phyloP scores from a whole-genome alignment of 2,888 invertebrate genomes.

The Ischnura elegans region DNA sequence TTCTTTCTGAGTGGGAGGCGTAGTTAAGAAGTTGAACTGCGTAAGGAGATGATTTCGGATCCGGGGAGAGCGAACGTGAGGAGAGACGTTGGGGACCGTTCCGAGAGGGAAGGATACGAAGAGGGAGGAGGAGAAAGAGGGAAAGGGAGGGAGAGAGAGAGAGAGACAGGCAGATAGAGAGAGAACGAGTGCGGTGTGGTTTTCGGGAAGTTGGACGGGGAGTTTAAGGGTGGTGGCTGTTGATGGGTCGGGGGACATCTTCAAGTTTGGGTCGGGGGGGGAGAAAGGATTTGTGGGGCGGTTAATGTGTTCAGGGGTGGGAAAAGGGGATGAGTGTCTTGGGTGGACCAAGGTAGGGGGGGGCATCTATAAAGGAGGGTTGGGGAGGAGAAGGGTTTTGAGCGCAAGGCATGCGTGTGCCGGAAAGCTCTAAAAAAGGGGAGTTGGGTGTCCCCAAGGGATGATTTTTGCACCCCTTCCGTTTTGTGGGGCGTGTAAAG shows the following conservation, averaged over 20 bases:
- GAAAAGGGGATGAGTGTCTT: background rate
- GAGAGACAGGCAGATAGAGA: background rate
- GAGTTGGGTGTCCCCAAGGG: background rate
- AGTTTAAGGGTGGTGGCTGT: background rate
- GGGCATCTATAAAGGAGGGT: background rate
- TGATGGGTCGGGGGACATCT: background rate
- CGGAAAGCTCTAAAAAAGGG: background rate
- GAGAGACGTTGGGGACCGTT: background rate
- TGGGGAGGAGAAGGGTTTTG: background rate
- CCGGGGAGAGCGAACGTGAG: background rate
- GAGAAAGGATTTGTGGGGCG: background rate
- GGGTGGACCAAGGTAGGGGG: background rate
- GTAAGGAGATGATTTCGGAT: conserved; percentile 3
- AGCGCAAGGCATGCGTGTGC: background rate
- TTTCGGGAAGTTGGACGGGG: background rate
- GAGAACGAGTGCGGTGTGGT: background rate
- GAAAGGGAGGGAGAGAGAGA: background rate
- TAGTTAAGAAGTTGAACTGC: conserved; percentile 7
- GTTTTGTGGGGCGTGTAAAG: no score
- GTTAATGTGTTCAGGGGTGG: background rate
- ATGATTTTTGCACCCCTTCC: background rate
- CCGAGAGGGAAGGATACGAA: background rate
- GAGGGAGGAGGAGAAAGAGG: background rate
- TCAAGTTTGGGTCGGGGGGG: background rate
- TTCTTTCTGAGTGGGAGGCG: background rate